A percentile compares a stretch with the other conserved stretches of the same genome.
phyloP scores from a whole-genome alignment of 2,113 vertebrate species.

The Seriola dumerili region DNA sequence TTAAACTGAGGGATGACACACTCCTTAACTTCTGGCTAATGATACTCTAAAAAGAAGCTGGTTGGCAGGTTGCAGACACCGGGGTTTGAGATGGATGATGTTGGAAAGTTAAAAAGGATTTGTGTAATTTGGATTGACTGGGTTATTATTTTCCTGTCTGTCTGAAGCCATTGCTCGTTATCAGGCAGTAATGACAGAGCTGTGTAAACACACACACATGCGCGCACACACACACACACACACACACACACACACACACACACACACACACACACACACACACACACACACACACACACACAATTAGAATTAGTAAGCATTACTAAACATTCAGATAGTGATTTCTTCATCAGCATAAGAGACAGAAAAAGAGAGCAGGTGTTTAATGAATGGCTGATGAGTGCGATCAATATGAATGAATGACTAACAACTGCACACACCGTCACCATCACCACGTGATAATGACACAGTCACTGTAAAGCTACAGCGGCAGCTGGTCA shows the following conservation, averaged over 20 bases:
- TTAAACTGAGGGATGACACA: neutral
- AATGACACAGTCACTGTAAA: neutral
- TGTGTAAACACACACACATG: slow-evolving; percentile 19
- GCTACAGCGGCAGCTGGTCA: neutral
- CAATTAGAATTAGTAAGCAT: slow-evolving; percentile 13
- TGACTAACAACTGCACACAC: slow-evolving; percentile 41
- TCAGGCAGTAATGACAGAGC: slow-evolving; percentile 31
- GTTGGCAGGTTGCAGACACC: no score
- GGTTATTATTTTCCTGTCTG: slow-evolving; percentile 24
- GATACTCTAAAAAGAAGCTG: no score
- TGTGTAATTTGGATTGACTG: slow-evolving; percentile 4
- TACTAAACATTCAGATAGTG: slow-evolving; percentile 62
- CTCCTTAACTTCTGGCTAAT: neutral
- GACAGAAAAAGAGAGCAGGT: slow-evolving; percentile 67
- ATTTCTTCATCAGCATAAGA: slow-evolving; percentile 53
- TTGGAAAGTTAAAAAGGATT: slow-evolving; percentile 28
- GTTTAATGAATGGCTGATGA: slow-evolving; percentile 76
- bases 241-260: slow-evolving; percentile 9
- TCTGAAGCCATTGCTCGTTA: slow-evolving; percentile 46
- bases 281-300: slow-evolving; percentile 18
- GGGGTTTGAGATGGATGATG: no score
- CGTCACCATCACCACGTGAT: slow-evolving; percentile 11
- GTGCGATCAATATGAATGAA: slow-evolving; percentile 64
- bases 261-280: neutral
- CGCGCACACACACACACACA: neutral